Evolutionary conservation across 53 echinoderm and acorn worm genomes (phyloP).

Genomic region (Echinometra lucunter): DNA sequence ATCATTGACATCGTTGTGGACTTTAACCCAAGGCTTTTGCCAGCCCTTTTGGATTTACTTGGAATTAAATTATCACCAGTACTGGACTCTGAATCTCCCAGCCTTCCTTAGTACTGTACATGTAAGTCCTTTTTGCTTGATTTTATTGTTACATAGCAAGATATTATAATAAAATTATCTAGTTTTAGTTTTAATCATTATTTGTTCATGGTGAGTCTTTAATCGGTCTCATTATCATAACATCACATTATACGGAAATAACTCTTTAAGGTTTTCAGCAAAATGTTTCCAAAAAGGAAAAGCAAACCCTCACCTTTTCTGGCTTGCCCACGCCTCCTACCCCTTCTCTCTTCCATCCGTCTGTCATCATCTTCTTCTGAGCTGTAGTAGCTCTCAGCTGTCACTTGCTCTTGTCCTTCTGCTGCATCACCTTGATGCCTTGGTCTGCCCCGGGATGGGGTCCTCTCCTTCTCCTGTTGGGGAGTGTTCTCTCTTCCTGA

Average conservation of each 20-base stretch:
- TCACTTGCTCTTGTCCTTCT: slow-evolving; percentile 67
- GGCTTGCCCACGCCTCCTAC: slow-evolving; percentile 50
- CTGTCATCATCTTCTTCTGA: slow-evolving; percentile 60
- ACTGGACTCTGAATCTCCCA: too few species aligned
- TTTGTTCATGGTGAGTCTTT: too few species aligned
- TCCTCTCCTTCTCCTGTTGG: slow-evolving; percentile 50
- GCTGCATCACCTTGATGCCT: slow-evolving; percentile 53
- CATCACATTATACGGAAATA: neutral
- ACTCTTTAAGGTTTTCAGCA: neutral
- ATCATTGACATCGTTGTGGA: too few species aligned
- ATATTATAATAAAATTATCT: too few species aligned
- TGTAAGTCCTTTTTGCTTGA: too few species aligned
- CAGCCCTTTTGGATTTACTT: too few species aligned
- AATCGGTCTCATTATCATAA: too few species aligned
- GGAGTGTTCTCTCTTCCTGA: slow-evolving; percentile 30
- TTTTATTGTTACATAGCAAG: too few species aligned
- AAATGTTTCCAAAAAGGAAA: neutral
- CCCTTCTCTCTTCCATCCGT: slow-evolving; percentile 61
- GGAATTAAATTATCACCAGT: too few species aligned
- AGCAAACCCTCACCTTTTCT: slow-evolving; percentile 36
- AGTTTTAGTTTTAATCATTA: too few species aligned
- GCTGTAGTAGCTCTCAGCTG: slow-evolving; percentile 65
- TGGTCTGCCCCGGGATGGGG: neutral
- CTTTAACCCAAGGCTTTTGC: too few species aligned
- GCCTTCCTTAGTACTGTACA: too few species aligned